Conservation (phyloP, 2,113 vertebrate species). For the Lichenostomus cassidix region DNA sequence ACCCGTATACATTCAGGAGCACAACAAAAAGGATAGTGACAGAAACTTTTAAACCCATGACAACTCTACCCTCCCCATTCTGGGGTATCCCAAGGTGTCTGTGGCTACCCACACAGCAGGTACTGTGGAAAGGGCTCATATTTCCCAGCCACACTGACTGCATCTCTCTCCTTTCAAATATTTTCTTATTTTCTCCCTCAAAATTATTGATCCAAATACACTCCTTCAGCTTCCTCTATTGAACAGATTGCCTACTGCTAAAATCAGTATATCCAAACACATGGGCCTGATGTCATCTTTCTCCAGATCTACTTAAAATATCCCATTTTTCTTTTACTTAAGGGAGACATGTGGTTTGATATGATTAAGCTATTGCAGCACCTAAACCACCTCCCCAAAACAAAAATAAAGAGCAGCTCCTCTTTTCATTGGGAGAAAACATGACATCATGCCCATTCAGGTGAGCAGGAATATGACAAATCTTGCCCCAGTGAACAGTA, state of each 20-base stretch:
- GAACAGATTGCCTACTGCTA: neutral
- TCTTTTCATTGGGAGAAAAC: slow-evolving; percentile 7
- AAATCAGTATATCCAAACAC: neutral
- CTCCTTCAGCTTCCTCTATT: neutral
- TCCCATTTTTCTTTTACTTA: neutral
- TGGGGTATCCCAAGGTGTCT: neutral
- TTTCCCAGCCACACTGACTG: neutral
- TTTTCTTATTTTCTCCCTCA: neutral
- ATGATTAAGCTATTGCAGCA: neutral
- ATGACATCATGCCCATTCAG: slow-evolving; percentile 30
- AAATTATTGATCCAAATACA: neutral
- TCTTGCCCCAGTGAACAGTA: slow-evolving; percentile 9
- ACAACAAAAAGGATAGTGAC: neutral
- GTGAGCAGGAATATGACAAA: slow-evolving; percentile 26
- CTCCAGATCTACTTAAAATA: neutral
- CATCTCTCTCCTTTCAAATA: neutral
- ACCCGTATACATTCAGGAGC: fast-evolving
- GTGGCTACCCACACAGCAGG: neutral
- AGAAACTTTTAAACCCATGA: neutral
- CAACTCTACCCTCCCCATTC: neutral
- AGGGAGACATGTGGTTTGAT: neutral
- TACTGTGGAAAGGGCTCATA: neutral
- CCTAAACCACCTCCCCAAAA: neutral
- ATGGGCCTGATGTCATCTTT: neutral
- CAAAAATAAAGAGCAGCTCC: slow-evolving; percentile 2